These are phyloP conservation scores for Rhizomys pruinosus DNA, from an alignment of 2,113 vertebrate genomes.

Conservation along the genomic window DNA sequence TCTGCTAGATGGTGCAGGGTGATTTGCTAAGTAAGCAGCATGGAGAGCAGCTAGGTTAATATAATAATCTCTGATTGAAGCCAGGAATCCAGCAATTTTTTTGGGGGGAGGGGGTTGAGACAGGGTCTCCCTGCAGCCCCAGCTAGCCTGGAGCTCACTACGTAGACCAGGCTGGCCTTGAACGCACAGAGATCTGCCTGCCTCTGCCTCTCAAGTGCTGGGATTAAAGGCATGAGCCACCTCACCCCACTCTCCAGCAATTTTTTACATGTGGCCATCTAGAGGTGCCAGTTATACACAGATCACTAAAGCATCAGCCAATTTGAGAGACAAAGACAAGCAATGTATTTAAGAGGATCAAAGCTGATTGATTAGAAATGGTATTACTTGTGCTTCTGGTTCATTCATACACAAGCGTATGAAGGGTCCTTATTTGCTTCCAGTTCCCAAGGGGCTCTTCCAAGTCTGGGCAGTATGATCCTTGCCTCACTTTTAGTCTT, in stretches of 20 bases:
- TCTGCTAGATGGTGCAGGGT: neutral
- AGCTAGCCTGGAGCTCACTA: too few species aligned
- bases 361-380: rapidly evolving
- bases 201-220: too few species aligned
- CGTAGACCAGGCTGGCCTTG: too few species aligned
- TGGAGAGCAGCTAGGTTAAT: neutral
- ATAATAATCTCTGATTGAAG: neutral
- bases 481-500: neutral
- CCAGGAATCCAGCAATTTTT: neutral
- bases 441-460: neutral
- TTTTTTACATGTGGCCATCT: neutral
- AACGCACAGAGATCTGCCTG: too few species aligned
- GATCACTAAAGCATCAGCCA: neutral
- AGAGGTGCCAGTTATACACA: rapidly evolving
- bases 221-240: too few species aligned
- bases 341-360: neutral
- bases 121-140: too few species aligned
- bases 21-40: neutral
- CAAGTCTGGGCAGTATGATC: neutral
- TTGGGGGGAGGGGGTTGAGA: too few species aligned
- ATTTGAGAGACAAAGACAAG: neutral
- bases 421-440: rapidly evolving
- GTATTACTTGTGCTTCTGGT: neutral
- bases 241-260: too few species aligned
- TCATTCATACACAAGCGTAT: rapidly evolving